Base-by-base conservation (phyloP, 30 jellyfish, hydroid and myxozoan species). In the Pelagia noctiluca region DNA sequence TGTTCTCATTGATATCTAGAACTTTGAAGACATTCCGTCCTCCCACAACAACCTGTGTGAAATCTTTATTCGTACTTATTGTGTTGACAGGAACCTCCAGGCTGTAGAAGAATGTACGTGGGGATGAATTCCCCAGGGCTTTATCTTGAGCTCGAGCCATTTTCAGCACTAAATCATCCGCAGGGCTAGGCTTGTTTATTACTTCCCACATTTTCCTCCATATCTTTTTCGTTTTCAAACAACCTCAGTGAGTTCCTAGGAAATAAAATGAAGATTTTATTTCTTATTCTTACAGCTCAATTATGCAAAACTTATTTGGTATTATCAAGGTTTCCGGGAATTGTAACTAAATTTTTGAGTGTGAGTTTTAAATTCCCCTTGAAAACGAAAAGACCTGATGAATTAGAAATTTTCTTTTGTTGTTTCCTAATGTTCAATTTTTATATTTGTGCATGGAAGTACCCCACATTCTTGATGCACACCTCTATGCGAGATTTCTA, bases 11-110 rank as follows among this genome's bases (percentile, higher is more conserved):
- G 60, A 94, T 88, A 33, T 78, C 90, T 1, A 87, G 88, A 12
- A 87, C 78, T 65, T 88, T 88, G 50, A 94, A 80, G 10, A 94
- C 90, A 50, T 82, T 76, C 49, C 99, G 53, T 8, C 99, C 99
- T 31, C 96, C 99, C 34, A 84, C 99, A 1, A 83, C 99, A 67
- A 95, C 68, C 83, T 80, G 89, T 0, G 97, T 78, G 78, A 90
- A 97, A 16, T 88, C 97, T 67, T 68, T 94, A 68, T 83, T 85
- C 19, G 91, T 82, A 50, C 96, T 63, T 3, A 94, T 88, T 10
- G 94, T 82, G 63, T 94, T 94, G 10, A 93, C 73, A 16, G 98
- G 95, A 1, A 83, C 87, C 0, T 78, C 93, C 60, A 93, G 93
- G n/a, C 65, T 48, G 16, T 71, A 81, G 77, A 21, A 78, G 83